Percentiles rank a stretch among this genome's conserved stretches.
Conservation (phyloP, 2,888 invertebrate genomes). For the Xestia sexstrigata region DNA sequence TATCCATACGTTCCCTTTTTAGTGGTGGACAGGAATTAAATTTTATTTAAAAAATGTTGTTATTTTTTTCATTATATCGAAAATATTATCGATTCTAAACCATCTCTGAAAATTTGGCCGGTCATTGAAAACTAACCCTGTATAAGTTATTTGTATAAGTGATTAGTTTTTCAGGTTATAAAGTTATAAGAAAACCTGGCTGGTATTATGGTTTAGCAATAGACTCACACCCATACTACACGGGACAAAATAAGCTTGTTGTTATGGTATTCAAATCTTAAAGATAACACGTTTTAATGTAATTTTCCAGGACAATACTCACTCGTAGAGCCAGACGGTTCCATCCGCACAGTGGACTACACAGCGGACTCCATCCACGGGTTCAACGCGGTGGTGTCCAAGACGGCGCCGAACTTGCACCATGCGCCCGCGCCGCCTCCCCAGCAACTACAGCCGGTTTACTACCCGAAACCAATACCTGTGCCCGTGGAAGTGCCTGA, state of each 20-base stretch:
- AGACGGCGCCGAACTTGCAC: constrained; percentile 88
- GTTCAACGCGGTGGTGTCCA: constrained; percentile 90
- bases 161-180: too few relatives aligned
- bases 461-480: constrained; percentile 77
- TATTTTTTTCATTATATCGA: too few relatives aligned
- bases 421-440: constrained; percentile 71
- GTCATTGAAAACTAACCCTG: too few relatives aligned
- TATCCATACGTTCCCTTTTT: too few relatives aligned
- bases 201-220: neutral
- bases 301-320: constrained; percentile 87
- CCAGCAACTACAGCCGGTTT: constrained; percentile 67
- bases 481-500: constrained; percentile 83
- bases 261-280: neutral
- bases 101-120: too few relatives aligned
- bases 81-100: too few relatives aligned
- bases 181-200: too few relatives aligned
- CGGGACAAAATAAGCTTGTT: neutral
- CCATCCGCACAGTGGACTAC: constrained; percentile 90
- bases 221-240: neutral
- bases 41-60: too few relatives aligned
- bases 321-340: constrained; percentile 89
- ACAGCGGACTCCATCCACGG: constrained; percentile 91
- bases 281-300: neutral
- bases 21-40: too few relatives aligned
- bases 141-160: too few relatives aligned